Conservation (phyloP, 1,140 invertebrate species). For the Rhopalosiphum maidis region DNA sequence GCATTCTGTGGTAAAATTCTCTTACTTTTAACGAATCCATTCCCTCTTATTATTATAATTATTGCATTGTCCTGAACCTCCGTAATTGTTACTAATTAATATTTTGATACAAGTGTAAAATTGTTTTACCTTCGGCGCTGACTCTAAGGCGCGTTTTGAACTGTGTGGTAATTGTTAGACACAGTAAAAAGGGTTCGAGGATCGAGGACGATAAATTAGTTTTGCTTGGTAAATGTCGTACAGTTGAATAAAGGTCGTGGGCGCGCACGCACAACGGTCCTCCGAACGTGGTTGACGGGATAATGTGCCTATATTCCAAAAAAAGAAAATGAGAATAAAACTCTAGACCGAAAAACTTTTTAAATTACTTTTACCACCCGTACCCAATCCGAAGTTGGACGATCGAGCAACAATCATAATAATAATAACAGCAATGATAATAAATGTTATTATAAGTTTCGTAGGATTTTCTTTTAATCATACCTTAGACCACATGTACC, state of each 20-base stretch:
- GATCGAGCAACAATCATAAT: slow-evolving; percentile 14
- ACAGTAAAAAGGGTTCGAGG: slow-evolving; percentile 1
- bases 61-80: background rate
- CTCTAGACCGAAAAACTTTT: slow-evolving; percentile 29
- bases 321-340: background rate
- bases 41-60: slow-evolving; percentile 6
- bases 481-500: background rate
- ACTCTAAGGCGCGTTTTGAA: background rate
- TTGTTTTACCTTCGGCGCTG: background rate
- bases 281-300: background rate
- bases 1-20: background rate
- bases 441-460: slow-evolving; percentile 21
- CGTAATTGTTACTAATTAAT: slow-evolving; percentile 37
- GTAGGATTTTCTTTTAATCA: background rate
- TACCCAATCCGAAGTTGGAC: background rate
- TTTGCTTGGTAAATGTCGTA: slow-evolving; percentile 36
- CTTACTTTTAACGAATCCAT: background rate
- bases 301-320: background rate
- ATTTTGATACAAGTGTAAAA: slow-evolving; percentile 31
- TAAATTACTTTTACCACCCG: slow-evolving; percentile 24
- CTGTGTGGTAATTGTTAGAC: background rate
- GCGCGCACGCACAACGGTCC: background rate
- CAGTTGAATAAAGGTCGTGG: slow-evolving; percentile 38
- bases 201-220: slow-evolving; percentile 41
- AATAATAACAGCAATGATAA: slow-evolving; percentile 20